A percentile compares a stretch with the other conserved stretches of the same genome.
These are phyloP conservation scores for Calidris pugnax DNA, from an alignment of 2,113 vertebrate species.

Conservation along the genomic window DNA sequence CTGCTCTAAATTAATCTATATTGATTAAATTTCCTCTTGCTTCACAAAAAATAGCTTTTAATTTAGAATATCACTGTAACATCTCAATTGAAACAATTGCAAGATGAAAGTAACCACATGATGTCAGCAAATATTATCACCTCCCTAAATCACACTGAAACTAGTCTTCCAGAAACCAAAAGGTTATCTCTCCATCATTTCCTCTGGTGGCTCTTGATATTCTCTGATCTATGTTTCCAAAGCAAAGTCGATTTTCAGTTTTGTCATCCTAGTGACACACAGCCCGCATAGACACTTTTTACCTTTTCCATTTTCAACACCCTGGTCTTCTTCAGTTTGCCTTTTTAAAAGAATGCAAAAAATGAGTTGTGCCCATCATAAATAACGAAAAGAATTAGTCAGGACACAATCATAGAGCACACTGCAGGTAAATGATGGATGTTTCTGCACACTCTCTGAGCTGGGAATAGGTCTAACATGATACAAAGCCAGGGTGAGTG, in stretches of 20 bases:
- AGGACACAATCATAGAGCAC: not conserved
- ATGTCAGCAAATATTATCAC: slow-evolving; percentile 45
- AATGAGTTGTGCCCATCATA: not conserved
- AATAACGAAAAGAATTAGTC: not conserved
- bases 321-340: not conserved
- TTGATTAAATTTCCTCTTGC: slow-evolving; percentile 50
- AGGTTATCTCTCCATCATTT: not conserved
- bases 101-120: slow-evolving; percentile 6
- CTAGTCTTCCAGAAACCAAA: not conserved
- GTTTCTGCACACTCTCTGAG: not conserved
- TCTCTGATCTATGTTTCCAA: not conserved
- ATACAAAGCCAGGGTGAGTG: not conserved
- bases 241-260: not conserved
- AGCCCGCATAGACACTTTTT: not conserved
- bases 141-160: slow-evolving; percentile 10
- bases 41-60: slow-evolving; percentile 3
- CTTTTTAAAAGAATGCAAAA: not conserved
- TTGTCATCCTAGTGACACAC: not conserved
- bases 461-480: not conserved
- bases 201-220: not conserved
- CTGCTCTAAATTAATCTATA: slow-evolving; percentile 57
- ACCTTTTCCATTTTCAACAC: not conserved
- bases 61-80: slow-evolving; percentile 31
- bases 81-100: slow-evolving; percentile 39
- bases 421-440: not conserved